Evolutionary conservation across 2,113 vertebrate genomes (phyloP).

Genomic region (Nicator chloris): DNA sequence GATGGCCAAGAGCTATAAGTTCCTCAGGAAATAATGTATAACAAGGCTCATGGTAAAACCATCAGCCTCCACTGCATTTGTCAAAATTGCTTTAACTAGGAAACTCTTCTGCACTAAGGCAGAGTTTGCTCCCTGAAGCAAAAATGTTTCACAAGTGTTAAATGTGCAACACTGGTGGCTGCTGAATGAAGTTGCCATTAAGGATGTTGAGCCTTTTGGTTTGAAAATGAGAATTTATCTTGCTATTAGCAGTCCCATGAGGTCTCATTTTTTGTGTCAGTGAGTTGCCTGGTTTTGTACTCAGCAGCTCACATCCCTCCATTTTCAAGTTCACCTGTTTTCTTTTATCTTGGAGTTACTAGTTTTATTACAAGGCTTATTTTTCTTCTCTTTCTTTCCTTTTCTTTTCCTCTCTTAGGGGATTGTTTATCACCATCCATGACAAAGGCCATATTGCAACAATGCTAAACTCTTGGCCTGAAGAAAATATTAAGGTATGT

Average conservation of each 20-base stretch:
- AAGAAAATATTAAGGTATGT: slow-evolving; percentile 91
- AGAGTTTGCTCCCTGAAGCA: background rate
- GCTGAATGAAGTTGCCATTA: background rate
- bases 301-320: background rate
- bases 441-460: slow-evolving; percentile 94
- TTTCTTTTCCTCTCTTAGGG: slow-evolving; percentile 51
- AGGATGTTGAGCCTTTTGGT: background rate
- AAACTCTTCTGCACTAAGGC: background rate
- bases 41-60: background rate
- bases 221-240: background rate
- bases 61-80: background rate
- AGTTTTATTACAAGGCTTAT: background rate
- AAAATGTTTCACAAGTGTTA: background rate
- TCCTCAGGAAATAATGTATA: background rate
- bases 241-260: background rate
- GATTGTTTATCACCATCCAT: slow-evolving; percentile 97
- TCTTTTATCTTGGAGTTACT: background rate
- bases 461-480: slow-evolving; percentile 96
- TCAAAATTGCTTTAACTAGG: background rate
- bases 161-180: background rate
- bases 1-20: background rate
- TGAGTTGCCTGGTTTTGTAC: background rate
- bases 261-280: background rate
- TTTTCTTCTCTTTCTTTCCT: background rate
- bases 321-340: background rate